Base-by-base conservation (phyloP, 1,140 invertebrate species). In the Paralvinella palmiformis region DNA sequence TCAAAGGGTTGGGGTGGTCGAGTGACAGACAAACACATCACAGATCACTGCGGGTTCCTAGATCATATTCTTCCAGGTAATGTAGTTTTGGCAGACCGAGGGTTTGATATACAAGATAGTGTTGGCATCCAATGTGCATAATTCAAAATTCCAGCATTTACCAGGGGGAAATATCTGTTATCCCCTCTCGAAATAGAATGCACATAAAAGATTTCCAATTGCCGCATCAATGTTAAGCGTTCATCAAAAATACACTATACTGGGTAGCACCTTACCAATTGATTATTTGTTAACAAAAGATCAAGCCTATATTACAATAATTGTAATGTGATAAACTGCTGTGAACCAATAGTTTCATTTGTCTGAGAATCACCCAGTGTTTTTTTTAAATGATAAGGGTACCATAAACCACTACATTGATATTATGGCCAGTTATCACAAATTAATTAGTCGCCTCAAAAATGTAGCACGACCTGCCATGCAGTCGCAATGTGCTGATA, bases 81-180 rank as follows among this genome's bases (percentile, higher is more conserved):
- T 69, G 20, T 66, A 13, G 72, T 81, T 61, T 68, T 82, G 53
- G 78, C 75, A 6, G 77, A 81, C 63, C 78, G 78, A 74, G 78
- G 79, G 15, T 81, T 81, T 67, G 68, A 71, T 59, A 65, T 75
- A 22, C 53, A 56, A 56, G 15, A 56, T 56, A 32, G n/a, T 56
- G 22, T 56, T 17, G 22, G 22, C n/a, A 56, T 22, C 22, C 22
- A 32, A 32, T 24, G 53, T 27, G 53, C 53, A 56, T 17, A 32
- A 56, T 17, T 56, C 3, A 56, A 27, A 3, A 56, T 56, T 56
- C 53, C 53, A 56, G 22, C 53, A 27, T 32, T 32, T 31, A 32
- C 53, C 5, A 27, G 5, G 31, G 53, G 53, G 22, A 24, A 27
- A 27, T n/a, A 56, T 56, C 53, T 22, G 15, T 27, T 56, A 32